Evolutionary conservation across 64 coral and sea anemone genomes (phyloP).

Genomic region (Dendronephthya gigantea): DNA sequence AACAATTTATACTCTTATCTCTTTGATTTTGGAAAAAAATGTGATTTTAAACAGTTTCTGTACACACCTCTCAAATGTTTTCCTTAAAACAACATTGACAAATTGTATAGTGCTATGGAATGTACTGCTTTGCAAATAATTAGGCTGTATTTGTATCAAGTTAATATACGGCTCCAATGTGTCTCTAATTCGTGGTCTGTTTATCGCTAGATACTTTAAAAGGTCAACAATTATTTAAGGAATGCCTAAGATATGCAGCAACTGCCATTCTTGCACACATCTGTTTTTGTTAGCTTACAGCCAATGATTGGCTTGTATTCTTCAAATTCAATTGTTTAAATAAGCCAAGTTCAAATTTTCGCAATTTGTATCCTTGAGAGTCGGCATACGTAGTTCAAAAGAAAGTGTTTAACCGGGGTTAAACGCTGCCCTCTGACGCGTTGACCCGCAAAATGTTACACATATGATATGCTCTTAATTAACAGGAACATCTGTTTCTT

Average conservation of each 20-base stretch:
- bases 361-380: background rate
- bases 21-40: background rate
- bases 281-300: background rate
- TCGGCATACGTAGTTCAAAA: background rate
- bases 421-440: background rate
- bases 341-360: background rate
- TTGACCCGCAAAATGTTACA: background rate
- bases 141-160: background rate
- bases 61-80: background rate
- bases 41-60: background rate
- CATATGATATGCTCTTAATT: background rate
- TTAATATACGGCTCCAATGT: constrained; percentile 4
- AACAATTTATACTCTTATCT: constrained; percentile 10
- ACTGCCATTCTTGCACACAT: background rate
- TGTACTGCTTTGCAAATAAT: background rate
- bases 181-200: constrained; percentile 14
- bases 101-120: background rate
- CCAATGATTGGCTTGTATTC: background rate
- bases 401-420: background rate
- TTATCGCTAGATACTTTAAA: constrained; percentile 12
- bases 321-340: background rate
- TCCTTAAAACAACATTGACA: constrained; percentile 1
- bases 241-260: background rate
- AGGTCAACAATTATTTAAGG: constrained; percentile 18
- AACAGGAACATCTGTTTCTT: background rate